These are phyloP conservation scores for Virgularia gustaviana DNA, from an alignment of 92 coral and sea anemone genomes.

Conservation along the genomic window DNA sequence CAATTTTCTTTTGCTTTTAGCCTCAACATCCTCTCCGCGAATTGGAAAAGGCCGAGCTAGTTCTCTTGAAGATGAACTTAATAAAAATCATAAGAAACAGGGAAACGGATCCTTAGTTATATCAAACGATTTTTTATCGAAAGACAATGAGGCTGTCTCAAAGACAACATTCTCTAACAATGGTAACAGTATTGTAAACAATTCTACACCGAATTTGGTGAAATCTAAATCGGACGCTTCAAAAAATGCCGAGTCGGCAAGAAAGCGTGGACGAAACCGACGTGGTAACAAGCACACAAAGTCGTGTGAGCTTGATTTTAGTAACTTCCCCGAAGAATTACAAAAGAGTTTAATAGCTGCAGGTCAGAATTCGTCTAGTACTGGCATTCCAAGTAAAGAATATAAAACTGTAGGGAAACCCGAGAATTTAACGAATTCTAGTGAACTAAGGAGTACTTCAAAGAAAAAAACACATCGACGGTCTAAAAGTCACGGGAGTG, in stretches of 20 bases:
- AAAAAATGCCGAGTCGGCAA: slow-evolving; percentile 14
- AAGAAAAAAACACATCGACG: slow-evolving; percentile 90
- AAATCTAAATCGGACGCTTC: slow-evolving; percentile 11
- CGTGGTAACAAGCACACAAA: slow-evolving; percentile 71
- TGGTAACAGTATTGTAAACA: slow-evolving; percentile 57
- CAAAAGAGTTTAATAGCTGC: slow-evolving; percentile 82
- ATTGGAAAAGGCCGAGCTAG: slow-evolving; percentile 4
- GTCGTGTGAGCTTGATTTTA: slow-evolving; percentile 95
- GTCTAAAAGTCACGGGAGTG: slow-evolving; percentile 74
- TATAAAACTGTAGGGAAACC: background rate
- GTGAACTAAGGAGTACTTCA: slow-evolving; percentile 33
- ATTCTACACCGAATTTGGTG: slow-evolving; percentile 13
- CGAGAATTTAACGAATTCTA: background rate
- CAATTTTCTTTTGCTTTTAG: background rate
- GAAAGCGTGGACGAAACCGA: slow-evolving; percentile 30
- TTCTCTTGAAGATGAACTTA: slow-evolving; percentile 19
- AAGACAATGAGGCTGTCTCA: slow-evolving; percentile 50
- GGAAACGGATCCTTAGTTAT: slow-evolving; percentile 25
- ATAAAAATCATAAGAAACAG: background rate
- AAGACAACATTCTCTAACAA: slow-evolving; percentile 63
- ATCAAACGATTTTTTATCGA: slow-evolving; percentile 29
- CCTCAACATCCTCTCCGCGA: background rate
- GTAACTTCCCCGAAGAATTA: slow-evolving; percentile 64
- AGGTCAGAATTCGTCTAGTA: slow-evolving; percentile 53
- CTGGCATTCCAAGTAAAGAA: background rate